A percentile compares a stretch with the other conserved stretches of the same genome.
phyloP scores from a whole-genome alignment of 2,888 invertebrate genomes.

The Hipparchia semele region DNA sequence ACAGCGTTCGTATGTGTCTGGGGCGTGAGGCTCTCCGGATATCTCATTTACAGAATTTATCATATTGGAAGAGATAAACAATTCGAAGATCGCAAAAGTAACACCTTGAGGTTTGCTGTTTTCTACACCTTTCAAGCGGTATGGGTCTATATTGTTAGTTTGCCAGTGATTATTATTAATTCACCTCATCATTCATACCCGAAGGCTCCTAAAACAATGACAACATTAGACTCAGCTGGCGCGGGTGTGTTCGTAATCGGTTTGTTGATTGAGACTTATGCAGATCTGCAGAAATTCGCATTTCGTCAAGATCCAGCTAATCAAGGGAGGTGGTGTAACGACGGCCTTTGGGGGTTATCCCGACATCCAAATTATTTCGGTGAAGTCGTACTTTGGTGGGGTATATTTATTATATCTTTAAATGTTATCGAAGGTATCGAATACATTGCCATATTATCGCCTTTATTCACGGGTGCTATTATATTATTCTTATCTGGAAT shows the following conservation, averaged over 20 bases:
- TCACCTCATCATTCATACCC: slow-evolving; percentile 91
- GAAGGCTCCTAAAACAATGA: slow-evolving; percentile 92
- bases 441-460: slow-evolving; percentile 94
- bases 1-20: slow-evolving; percentile 94
- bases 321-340: slow-evolving; percentile 96
- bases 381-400: slow-evolving; percentile 97
- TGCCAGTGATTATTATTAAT: slow-evolving; percentile 96
- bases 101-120: slow-evolving; percentile 93
- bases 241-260: slow-evolving; percentile 93
- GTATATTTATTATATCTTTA: slow-evolving; percentile 93
- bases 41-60: slow-evolving; percentile 94
- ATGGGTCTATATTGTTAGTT: slow-evolving; percentile 96
- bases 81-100: slow-evolving; percentile 94
- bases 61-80: slow-evolving; percentile 95
- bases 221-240: slow-evolving; percentile 93
- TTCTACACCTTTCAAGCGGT: slow-evolving; percentile 96
- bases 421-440: slow-evolving; percentile 93
- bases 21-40: slow-evolving; percentile 93
- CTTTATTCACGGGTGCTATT: slow-evolving; percentile 93
- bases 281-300: slow-evolving; percentile 95
- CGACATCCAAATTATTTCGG: slow-evolving; percentile 98
- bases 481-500: slow-evolving; percentile 96
- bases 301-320: slow-evolving; percentile 95
- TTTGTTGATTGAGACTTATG: slow-evolving; percentile 93
- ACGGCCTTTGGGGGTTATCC: slow-evolving; percentile 94